Percentiles rank a stretch among this genome's conserved stretches.
These are phyloP conservation scores for Platyrinchus mystaceus DNA, from an alignment of 2,797 vertebrate genomes.

Conservation along the genomic window DNA sequence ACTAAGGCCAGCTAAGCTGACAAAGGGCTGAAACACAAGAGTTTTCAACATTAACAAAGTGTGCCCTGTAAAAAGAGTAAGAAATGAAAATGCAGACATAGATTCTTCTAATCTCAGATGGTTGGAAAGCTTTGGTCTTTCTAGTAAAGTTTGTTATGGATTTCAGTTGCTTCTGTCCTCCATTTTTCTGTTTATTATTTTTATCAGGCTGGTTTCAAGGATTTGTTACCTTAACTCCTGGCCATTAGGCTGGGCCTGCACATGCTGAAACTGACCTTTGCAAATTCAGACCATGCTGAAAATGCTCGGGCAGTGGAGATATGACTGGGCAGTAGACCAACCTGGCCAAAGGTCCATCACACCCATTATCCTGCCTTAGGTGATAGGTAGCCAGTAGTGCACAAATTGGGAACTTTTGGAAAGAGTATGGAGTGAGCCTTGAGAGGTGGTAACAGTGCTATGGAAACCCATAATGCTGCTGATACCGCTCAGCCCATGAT, in stretches of 20 bases:
- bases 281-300: not conserved
- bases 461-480: not conserved
- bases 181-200: not conserved
- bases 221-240: not conserved
- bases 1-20: not conserved
- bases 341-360: not conserved
- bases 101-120: not conserved
- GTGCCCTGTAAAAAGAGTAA: not conserved
- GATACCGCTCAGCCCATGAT: not conserved
- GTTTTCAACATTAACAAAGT: not conserved
- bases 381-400: not conserved
- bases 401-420: not conserved
- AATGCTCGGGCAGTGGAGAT: not conserved
- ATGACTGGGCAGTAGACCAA: not conserved
- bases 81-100: not conserved
- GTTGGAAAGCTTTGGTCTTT: not conserved
- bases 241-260: not conserved
- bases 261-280: not conserved
- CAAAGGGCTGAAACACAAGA: not conserved
- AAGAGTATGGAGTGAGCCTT: not conserved
- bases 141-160: not conserved
- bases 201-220: constrained; percentile 27
- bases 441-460: not conserved
- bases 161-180: not conserved
- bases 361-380: not conserved